Evolutionary conservation across 2,888 invertebrate genomes (phyloP).

Genomic region (Pseudococcus jackbeardsleyi): DNA sequence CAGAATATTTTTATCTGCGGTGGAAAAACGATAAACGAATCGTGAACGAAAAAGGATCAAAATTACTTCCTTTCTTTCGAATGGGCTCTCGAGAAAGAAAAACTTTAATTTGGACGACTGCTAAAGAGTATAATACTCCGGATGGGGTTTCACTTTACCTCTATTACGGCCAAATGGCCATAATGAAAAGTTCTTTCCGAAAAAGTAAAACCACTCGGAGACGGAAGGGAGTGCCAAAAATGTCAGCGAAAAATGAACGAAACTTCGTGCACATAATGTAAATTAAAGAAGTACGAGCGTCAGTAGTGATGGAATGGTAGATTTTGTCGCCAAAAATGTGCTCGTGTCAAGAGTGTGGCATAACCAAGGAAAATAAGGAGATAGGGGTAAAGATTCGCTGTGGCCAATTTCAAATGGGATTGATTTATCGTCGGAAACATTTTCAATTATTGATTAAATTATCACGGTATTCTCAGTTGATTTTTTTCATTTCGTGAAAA

Average conservation of each 20-base stretch:
- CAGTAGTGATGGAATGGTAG: slow-evolving; percentile 49
- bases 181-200: slow-evolving; percentile 56
- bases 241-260: slow-evolving; percentile 47
- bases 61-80: no score
- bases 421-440: no score
- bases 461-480: no score
- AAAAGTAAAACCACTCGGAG: slow-evolving; percentile 24
- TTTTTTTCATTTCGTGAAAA: no score
- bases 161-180: neutral
- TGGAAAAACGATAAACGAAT: neutral
- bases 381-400: no score
- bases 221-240: slow-evolving; percentile 22
- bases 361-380: no score
- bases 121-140: slow-evolving; percentile 47
- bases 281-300: slow-evolving; percentile 45
- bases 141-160: slow-evolving; percentile 18
- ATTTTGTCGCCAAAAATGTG: neutral
- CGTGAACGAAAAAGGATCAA: neutral
- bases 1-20: neutral
- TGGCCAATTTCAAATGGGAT: no score
- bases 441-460: no score
- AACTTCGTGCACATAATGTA: slow-evolving; percentile 52
- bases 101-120: slow-evolving; percentile 34
- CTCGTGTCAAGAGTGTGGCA: no score
- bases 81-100: no score